phyloP scores from a whole-genome alignment of 2,888 invertebrate species.

The Leptinotarsa peninsularis region DNA sequence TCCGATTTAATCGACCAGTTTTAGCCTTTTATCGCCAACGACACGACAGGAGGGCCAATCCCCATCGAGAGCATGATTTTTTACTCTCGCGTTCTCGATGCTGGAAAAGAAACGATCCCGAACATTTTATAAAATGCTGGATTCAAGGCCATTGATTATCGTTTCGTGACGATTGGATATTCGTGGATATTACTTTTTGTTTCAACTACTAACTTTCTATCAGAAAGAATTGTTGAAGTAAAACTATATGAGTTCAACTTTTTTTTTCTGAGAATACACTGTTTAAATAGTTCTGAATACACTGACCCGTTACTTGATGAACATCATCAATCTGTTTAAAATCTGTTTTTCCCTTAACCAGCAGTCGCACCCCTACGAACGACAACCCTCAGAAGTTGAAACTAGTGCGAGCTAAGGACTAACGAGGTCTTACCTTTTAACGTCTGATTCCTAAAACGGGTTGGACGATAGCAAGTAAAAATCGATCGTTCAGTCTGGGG shows the following conservation, averaged over 20 bases:
- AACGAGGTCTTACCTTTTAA: no score
- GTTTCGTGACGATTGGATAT: conserved; percentile 7
- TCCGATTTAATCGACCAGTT: conserved; percentile 38
- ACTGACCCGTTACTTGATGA: no score
- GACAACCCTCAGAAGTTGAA: no score
- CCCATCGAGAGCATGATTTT: conserved; percentile 36
- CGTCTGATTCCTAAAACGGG: no score
- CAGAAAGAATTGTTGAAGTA: not conserved
- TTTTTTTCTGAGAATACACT: no score
- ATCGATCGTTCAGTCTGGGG: no score
- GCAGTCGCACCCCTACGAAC: no score
- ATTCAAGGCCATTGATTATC: conserved; percentile 16
- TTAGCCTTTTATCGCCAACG: conserved; percentile 33
- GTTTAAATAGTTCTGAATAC: no score
- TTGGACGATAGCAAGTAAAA: no score
- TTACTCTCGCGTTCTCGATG: conserved; percentile 21
- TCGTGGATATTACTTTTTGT: conserved; percentile 5
- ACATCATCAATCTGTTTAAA: no score
- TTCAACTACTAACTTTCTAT: not conserved
- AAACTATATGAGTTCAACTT: not conserved
- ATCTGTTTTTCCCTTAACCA: no score
- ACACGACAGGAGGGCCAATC: conserved; percentile 24
- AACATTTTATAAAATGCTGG: conserved; percentile 9
- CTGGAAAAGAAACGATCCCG: not conserved
- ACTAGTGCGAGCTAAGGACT: no score